phyloP scores from a whole-genome alignment of 2,113 vertebrate genomes.

The human (Homo sapiens) region GRCh38 chr5:169500001-169500500 shows the following conservation, averaged over 20 bases:
- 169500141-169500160: neutral
- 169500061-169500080: neutral
- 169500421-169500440: neutral
- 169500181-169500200: neutral
- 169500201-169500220: neutral
- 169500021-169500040: neutral
- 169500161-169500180: neutral
- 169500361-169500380: constrained; percentile 11
- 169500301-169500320: neutral
- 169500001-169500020: neutral
- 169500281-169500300: constrained; percentile 4
- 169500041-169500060: neutral
- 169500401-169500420: constrained; percentile 8
- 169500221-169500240: neutral
- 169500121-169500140: neutral
- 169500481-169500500: neutral
- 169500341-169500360: neutral
- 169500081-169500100: neutral
- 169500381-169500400: constrained; percentile 45
- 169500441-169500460: neutral
- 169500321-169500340: neutral
- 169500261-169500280: neutral
- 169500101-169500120: neutral
- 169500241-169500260: neutral
- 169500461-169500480: neutral